Conservation (phyloP, 2,888 invertebrate genomes). For the Drosophila anomalipes region DNA sequence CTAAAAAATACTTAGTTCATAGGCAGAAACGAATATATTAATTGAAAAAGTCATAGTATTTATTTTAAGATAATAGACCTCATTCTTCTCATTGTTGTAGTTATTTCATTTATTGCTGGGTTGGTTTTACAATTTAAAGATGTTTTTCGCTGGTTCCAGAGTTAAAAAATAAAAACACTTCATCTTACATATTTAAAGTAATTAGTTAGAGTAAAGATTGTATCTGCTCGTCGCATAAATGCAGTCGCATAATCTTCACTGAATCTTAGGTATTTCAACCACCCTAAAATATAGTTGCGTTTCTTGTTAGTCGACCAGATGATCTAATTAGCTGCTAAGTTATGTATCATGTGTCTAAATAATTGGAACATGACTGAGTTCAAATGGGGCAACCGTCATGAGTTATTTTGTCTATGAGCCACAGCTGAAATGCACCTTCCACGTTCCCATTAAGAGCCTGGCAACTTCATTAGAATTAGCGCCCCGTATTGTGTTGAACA, state of each 20-base stretch:
- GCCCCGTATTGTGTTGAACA: slow-evolving; percentile 36
- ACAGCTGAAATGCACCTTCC: slow-evolving; percentile 63
- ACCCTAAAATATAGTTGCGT: slow-evolving; percentile 9
- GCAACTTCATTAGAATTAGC: slow-evolving; percentile 73
- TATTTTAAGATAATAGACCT: background rate
- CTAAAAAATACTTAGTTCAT: background rate
- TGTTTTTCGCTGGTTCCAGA: background rate
- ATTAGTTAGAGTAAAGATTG: background rate
- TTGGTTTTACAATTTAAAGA: background rate
- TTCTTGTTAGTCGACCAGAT: background rate
- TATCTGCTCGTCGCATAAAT: slow-evolving; percentile 8
- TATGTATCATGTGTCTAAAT: slow-evolving; percentile 39
- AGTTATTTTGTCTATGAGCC: slow-evolving; percentile 27
- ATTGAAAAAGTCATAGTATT: background rate
- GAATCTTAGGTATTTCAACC: slow-evolving; percentile 8
- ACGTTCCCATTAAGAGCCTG: slow-evolving; percentile 44
- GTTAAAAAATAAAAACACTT: background rate
- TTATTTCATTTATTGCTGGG: background rate
- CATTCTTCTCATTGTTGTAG: background rate
- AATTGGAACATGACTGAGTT: slow-evolving; percentile 40
- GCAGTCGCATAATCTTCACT: slow-evolving; percentile 18
- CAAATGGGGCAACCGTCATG: slow-evolving; percentile 18
- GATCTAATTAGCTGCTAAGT: slow-evolving; percentile 51
- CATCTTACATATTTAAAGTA: background rate
- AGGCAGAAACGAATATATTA: background rate